phyloP scores from a whole-genome alignment of 1,140 invertebrate species.

The Sarcophaga bullata region DNA sequence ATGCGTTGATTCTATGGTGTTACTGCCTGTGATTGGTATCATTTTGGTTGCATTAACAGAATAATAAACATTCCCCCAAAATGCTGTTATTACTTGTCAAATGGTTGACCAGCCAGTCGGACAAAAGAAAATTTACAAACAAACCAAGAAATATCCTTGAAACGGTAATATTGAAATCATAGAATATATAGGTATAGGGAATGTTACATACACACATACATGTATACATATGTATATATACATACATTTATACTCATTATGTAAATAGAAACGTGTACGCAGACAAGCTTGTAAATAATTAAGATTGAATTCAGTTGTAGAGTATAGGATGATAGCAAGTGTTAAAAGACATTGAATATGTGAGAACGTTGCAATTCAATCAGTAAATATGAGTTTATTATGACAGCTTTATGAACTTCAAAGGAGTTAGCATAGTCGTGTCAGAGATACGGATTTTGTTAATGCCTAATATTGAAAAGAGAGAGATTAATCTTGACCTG shows the following conservation, averaged over 20 bases:
- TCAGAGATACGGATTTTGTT: too few species aligned
- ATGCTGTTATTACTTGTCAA: conserved; percentile 36
- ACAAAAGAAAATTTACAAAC: not conserved
- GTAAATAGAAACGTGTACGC: not conserved
- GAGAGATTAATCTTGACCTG: too few species aligned
- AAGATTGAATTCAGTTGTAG: conserved; percentile 8
- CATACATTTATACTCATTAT: not conserved
- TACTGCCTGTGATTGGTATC: conserved; percentile 31
- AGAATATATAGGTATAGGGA: too few species aligned
- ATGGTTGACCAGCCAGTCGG: conserved; percentile 7
- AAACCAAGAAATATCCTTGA: not conserved
- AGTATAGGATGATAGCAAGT: not conserved
- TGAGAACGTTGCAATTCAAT: not conserved
- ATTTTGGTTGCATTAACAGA: conserved; percentile 41
- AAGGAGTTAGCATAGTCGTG: too few species aligned
- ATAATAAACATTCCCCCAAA: conserved; percentile 39
- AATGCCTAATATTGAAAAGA: too few species aligned
- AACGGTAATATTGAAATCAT: not conserved
- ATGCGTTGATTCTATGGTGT: conserved; percentile 22
- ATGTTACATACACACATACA: not conserved
- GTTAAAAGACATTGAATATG: conserved; percentile 2
- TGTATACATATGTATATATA: not conserved
- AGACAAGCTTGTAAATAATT: conserved; percentile 31
- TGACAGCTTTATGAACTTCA: too few species aligned
- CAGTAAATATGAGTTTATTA: too few species aligned